Conservation (phyloP, 2,797 vertebrate species). For the Amphiprion clarkii region DNA sequence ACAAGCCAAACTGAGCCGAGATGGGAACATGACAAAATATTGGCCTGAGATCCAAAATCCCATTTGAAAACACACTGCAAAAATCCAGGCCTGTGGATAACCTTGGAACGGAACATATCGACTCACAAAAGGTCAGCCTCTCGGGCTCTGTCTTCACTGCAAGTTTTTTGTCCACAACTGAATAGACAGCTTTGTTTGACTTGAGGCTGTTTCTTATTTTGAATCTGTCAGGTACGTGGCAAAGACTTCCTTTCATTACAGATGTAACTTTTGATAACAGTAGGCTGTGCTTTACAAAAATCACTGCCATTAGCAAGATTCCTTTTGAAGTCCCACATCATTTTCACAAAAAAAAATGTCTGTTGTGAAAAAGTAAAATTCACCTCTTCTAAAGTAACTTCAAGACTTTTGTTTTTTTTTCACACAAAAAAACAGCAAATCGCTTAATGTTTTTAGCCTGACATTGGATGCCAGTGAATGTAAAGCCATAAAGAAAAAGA, state of each 20-base stretch:
- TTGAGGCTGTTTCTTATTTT: not conserved
- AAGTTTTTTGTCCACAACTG: constrained; percentile 7
- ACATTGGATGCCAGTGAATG: not conserved
- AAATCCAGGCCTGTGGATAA: constrained; percentile 23
- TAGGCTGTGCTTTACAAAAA: not conserved
- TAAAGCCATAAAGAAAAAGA: not conserved
- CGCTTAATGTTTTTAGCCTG: not conserved
- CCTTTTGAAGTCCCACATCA: not conserved
- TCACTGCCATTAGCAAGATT: not conserved
- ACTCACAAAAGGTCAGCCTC: constrained; percentile 10
- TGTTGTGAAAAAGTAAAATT: not conserved
- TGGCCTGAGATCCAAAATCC: constrained; percentile 33
- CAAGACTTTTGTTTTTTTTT: not conserved
- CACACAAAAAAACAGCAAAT: no score
- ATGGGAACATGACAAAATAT: constrained; percentile 53
- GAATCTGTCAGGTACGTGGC: not conserved
- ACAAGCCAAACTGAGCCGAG: constrained; percentile 40
- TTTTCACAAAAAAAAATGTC: no score
- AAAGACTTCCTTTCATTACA: not conserved
- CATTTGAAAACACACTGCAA: constrained; percentile 26
- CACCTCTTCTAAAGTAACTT: not conserved
- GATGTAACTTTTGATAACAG: not conserved
- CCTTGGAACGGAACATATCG: constrained; percentile 20
- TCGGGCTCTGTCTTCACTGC: not conserved
- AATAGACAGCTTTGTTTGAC: not conserved